Evolutionary conservation across 2,888 invertebrate genomes (phyloP).

Genomic region (Drosophila paranaensis): DNA sequence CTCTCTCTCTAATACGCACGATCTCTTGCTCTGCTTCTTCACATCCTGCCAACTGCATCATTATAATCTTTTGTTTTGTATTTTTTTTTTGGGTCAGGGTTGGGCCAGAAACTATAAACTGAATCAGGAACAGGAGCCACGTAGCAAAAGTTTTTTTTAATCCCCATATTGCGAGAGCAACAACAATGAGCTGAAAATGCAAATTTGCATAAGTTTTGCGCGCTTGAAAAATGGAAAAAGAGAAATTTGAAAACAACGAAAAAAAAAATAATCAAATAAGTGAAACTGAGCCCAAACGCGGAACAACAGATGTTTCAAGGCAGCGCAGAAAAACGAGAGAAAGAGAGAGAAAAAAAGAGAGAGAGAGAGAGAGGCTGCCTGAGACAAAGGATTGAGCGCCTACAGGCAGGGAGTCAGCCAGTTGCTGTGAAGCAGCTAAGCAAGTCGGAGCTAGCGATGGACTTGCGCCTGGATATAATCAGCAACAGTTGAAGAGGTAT

Average conservation of each 20-base stretch:
- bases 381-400: slow-evolving; percentile 21
- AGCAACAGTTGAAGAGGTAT: slow-evolving; percentile 13
- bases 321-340: slow-evolving; percentile 7
- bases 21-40: slow-evolving; percentile 50
- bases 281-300: slow-evolving; percentile 14
- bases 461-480: not conserved
- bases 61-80: slow-evolving; percentile 66
- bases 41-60: slow-evolving; percentile 49
- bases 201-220: slow-evolving; percentile 75
- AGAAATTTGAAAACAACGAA: slow-evolving; percentile 6
- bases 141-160: slow-evolving; percentile 42
- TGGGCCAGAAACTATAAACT: slow-evolving; percentile 38
- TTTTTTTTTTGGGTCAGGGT: slow-evolving; percentile 52
- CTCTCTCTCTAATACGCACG: slow-evolving; percentile 46
- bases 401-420: slow-evolving; percentile 7
- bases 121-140: slow-evolving; percentile 41
- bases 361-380: not conserved
- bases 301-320: slow-evolving; percentile 47
- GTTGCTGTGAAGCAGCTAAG: slow-evolving; percentile 24
- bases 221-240: slow-evolving; percentile 39
- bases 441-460: slow-evolving; percentile 15
- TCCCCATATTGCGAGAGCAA: slow-evolving; percentile 53
- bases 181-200: slow-evolving; percentile 49
- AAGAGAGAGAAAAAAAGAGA: not conserved
- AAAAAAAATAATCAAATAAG: slow-evolving; percentile 5